Conservation (phyloP, 64 coral and sea anemone genomes). For the Dendronephthya gigantea region DNA sequence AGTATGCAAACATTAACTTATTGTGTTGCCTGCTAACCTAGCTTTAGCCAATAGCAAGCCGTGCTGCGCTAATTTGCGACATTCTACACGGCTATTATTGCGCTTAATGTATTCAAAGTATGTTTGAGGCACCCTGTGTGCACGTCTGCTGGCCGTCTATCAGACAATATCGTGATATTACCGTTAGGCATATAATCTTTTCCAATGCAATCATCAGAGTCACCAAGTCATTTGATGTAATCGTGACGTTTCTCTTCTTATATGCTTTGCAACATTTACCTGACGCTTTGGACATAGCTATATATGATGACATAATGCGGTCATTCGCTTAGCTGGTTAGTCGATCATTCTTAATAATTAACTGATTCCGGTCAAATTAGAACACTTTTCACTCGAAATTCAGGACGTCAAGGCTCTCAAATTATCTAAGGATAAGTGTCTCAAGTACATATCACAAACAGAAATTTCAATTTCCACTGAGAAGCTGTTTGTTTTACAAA, state of each 20-base stretch:
- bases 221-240: neutral
- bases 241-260: neutral
- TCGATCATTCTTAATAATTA: neutral
- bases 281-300: neutral
- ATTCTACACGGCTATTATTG: conserved; percentile 4
- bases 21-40: neutral
- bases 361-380: neutral
- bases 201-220: neutral
- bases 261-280: neutral
- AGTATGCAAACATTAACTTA: conserved; percentile 13
- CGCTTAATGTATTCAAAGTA: neutral
- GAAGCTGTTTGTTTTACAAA: neutral
- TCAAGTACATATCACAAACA: neutral
- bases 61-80: conserved; percentile 7
- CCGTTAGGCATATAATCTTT: neutral
- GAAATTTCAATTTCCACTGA: neutral
- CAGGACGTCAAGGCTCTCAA: neutral
- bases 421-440: neutral
- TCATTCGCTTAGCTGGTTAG: neutral
- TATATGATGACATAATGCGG: neutral
- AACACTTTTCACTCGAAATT: neutral
- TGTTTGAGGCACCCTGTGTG: neutral
- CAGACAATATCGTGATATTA: neutral
- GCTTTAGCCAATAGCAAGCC: neutral
- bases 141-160: neutral